Percentiles rank a stretch among this genome's conserved stretches.
phyloP scores from a whole-genome alignment of 1,140 invertebrate species.

The Drosophila arawakana region DNA sequence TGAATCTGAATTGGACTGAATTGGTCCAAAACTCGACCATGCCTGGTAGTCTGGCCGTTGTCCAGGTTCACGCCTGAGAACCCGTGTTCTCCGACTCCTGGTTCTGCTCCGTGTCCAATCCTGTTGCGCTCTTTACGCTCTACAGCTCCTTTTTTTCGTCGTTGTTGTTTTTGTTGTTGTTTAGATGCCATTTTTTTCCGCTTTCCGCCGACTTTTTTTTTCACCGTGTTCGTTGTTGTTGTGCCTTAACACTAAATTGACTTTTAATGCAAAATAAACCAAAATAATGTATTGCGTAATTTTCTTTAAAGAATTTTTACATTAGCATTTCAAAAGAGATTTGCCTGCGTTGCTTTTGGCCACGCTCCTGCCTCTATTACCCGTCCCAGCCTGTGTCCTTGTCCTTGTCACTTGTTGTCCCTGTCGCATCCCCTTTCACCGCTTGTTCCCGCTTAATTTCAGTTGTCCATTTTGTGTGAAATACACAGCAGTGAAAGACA shows the following conservation, averaged over 20 bases:
- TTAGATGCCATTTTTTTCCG: constrained; percentile 56
- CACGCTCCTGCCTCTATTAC: constrained; percentile 24
- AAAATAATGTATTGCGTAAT: constrained; percentile 83
- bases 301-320: constrained; percentile 83
- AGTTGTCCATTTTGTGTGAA: constrained; percentile 47
- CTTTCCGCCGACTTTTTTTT: constrained; percentile 27
- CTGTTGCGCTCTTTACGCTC: constrained; percentile 74
- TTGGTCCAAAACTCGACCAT: not conserved
- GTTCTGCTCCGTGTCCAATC: constrained; percentile 54
- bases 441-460: constrained; percentile 26
- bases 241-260: constrained; percentile 80
- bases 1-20: no score
- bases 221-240: constrained; percentile 26
- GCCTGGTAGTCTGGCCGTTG: constrained; percentile 7
- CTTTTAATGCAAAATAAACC: constrained; percentile 83
- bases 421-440: constrained; percentile 2
- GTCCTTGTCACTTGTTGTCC: not conserved
- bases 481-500: no score
- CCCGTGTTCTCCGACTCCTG: constrained; percentile 20
- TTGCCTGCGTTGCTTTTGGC: constrained; percentile 63
- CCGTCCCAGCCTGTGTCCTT: not conserved
- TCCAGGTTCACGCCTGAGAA: constrained; percentile 37
- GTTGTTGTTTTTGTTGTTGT: constrained; percentile 24
- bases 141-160: constrained; percentile 59
- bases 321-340: constrained; percentile 83